phyloP scores from a whole-genome alignment of 1,140 invertebrate genomes.

The Ladona fulva region DNA sequence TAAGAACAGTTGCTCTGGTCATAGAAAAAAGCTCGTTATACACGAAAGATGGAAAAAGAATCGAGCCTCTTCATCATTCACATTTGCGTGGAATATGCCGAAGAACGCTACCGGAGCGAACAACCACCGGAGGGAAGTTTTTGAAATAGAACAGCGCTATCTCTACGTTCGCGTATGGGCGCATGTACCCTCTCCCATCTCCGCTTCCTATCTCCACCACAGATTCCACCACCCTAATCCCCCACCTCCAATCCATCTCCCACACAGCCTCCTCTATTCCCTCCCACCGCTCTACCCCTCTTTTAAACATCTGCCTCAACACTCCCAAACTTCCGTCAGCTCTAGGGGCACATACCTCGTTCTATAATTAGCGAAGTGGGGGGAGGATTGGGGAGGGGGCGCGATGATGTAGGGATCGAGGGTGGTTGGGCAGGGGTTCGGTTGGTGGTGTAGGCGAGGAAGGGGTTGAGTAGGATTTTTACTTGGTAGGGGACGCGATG shows the following conservation, averaged over 20 bases:
- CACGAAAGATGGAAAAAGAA: background rate
- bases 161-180: no score
- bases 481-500: background rate
- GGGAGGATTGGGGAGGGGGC: background rate
- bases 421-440: background rate
- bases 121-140: background rate
- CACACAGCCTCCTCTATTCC: background rate
- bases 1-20: no score
- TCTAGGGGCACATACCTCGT: background rate
- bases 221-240: background rate
- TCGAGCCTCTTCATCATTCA: background rate
- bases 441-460: background rate
- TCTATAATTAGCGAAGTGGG: background rate
- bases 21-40: no score
- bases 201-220: background rate
- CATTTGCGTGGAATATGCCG: background rate
- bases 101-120: background rate
- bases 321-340: constrained; percentile 2
- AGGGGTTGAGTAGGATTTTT: background rate
- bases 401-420: background rate
- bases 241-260: background rate
- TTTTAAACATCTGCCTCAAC: constrained; percentile 1
- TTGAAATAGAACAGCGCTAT: no score
- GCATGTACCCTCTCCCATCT: background rate
- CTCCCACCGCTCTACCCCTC: background rate